Conservation (phyloP, 2,888 invertebrate species). For the Spodoptera littoralis region DNA sequence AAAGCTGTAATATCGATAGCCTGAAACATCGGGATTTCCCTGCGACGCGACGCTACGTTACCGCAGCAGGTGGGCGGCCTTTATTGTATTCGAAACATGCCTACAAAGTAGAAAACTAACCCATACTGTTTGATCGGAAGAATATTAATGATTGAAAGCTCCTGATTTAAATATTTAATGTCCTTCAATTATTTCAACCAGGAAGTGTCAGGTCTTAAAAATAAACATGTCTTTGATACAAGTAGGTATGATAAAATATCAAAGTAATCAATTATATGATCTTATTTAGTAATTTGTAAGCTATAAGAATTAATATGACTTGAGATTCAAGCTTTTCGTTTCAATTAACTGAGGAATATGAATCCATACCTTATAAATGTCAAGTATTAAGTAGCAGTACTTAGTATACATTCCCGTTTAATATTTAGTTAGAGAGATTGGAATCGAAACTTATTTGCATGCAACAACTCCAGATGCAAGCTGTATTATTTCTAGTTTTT, state of each 20-base stretch:
- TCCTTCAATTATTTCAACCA: neutral
- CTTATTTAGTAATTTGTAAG: too few species aligned
- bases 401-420: neutral
- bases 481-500: conserved; percentile 21
- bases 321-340: too few species aligned
- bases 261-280: too few species aligned
- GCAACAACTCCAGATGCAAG: conserved; percentile 20
- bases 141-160: neutral
- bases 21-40: conserved; percentile 12
- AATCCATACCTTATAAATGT: neutral
- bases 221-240: neutral
- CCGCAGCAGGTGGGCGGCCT: conserved; percentile 23
- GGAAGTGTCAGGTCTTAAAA: neutral
- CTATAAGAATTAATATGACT: too few species aligned
- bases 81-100: conserved; percentile 24
- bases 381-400: neutral
- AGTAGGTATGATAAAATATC: neutral
- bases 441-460: conserved; percentile 19
- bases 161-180: neutral
- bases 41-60: neutral
- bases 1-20: conserved; percentile 5
- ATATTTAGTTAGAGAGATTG: conserved; percentile 11
- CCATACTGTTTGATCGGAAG: neutral
- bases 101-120: conserved; percentile 14
- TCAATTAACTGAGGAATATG: too few species aligned